A percentile compares a stretch with the other conserved stretches of the same genome.
These are phyloP conservation scores for Sphaeridia pumilis DNA, from an alignment of 2,888 invertebrate species.

Conservation along the genomic window DNA sequence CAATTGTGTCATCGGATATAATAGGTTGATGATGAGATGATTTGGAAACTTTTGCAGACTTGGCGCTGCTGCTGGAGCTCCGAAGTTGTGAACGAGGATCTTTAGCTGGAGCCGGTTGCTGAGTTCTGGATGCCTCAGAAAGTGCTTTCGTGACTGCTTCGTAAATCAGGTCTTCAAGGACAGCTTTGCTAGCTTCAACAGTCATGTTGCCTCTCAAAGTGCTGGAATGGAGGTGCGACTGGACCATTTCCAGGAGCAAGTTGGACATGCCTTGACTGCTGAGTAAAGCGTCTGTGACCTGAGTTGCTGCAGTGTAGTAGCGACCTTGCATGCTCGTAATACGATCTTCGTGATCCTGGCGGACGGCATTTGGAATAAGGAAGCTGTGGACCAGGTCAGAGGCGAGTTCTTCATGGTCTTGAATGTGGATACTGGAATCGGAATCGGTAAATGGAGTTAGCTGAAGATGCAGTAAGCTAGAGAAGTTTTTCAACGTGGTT, in stretches of 20 bases:
- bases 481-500: no score
- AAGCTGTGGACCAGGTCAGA: conserved; percentile 43
- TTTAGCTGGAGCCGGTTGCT: no score
- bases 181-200: conserved; percentile 17
- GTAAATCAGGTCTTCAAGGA: conserved; percentile 25
- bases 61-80: no score
- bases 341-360: conserved; percentile 18
- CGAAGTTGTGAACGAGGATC: no score
- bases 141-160: conserved; percentile 22
- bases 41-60: no score
- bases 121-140: no score
- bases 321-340: conserved; percentile 21
- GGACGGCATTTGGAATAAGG: conserved; percentile 40
- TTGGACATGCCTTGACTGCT: conserved; percentile 22
- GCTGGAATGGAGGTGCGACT: no score
- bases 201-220: conserved; percentile 18
- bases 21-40: no score
- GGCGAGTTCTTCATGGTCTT: conserved; percentile 42
- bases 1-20: no score
- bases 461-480: not conserved
- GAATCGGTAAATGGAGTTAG: not conserved
- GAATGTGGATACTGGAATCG: conserved; percentile 20
- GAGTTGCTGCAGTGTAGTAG: conserved; percentile 24
- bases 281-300: conserved; percentile 25
- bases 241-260: conserved; percentile 18